Conservation (phyloP, 2,888 invertebrate genomes). For the Agapostemon virescens region DNA sequence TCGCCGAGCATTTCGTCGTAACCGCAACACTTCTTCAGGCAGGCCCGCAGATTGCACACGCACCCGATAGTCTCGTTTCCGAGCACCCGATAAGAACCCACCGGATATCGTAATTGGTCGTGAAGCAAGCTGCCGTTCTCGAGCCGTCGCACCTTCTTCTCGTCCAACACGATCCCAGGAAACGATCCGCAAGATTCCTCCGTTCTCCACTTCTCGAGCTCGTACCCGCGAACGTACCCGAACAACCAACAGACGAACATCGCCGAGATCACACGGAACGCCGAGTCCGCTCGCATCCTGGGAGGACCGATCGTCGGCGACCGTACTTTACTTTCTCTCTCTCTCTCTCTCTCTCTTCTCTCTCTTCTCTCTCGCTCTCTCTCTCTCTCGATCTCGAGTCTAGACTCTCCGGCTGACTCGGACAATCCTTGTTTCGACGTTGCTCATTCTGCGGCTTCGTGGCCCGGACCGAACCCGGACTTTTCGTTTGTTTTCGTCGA, state of each 20-base stretch:
- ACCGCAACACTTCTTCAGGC: constrained; percentile 77
- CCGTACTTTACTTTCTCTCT: neutral
- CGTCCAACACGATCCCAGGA: constrained; percentile 34
- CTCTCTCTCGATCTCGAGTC: no score
- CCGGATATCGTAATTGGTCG: constrained; percentile 62
- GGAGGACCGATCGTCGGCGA: neutral
- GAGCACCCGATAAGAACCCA: constrained; percentile 56
- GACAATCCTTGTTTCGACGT: neutral
- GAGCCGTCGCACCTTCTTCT: neutral
- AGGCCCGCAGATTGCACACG: constrained; percentile 65
- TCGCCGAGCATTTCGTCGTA: constrained; percentile 55
- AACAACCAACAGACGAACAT: neutral
- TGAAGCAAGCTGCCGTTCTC: constrained; percentile 65
- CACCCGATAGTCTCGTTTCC: constrained; percentile 68
- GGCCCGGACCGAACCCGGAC: neutral
- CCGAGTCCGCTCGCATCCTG: constrained; percentile 9
- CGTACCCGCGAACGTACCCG: neutral
- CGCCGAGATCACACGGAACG: constrained; percentile 9
- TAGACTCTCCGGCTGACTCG: neutral
- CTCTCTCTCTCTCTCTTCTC: no score
- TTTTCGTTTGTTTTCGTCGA: neutral
- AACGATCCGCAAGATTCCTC: constrained; percentile 36
- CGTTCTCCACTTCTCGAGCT: neutral
- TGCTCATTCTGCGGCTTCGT: neutral
- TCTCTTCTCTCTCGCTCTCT: no score